Evolutionary conservation across 2,113 vertebrate species (phyloP), one percentile per base, ranked within the genome.

Genomic region (Fregata magnificens): DNA sequence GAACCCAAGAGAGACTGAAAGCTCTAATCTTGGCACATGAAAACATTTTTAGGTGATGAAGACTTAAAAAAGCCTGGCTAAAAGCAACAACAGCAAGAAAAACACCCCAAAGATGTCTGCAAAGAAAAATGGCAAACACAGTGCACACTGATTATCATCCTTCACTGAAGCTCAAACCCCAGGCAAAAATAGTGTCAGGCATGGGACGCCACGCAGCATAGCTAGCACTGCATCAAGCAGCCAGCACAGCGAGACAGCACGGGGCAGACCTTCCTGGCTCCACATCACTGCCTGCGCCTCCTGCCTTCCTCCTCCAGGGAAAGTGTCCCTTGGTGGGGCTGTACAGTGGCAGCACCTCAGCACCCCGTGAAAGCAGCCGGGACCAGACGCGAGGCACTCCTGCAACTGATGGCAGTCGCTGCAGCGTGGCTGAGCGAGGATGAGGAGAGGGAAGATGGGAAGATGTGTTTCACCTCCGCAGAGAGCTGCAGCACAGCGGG

Each of bases 11-110:
- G 71, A 84, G 76, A 53, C 50, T 61, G 83, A 49, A 52, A 61
- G 25, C 69, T 85, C 62, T 66, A 16, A 4, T 38, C 69, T 49
- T 88, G 90, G 90, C 76, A 63, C 19, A 3, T 0, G 8, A 58
- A 42, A 82, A 29, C 18, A 63, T 91, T 91, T 95, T 93, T 89
- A 62, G 91, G 78, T 55, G 89, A 90, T 50, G 84, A 84, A 84
- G 58, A 31, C 45, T 91, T 50, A 7, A 86, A 81, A 94, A 92
- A 90, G 7, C 12, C 50, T 2, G 2, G 26, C 69, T 84, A 21
- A 86, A 81, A 83, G 47, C 44, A 77, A 34, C 61, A 80, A 7
- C 50, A 70, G 50, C 66, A 77, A 49, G 61, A 73, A 50, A 81
- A 53, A 61, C 53, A 56, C 11, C 71, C 62, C 36, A 31, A 71